Evolutionary conservation across 2,888 invertebrate species (phyloP).

Genomic region (Apeira syringaria): DNA sequence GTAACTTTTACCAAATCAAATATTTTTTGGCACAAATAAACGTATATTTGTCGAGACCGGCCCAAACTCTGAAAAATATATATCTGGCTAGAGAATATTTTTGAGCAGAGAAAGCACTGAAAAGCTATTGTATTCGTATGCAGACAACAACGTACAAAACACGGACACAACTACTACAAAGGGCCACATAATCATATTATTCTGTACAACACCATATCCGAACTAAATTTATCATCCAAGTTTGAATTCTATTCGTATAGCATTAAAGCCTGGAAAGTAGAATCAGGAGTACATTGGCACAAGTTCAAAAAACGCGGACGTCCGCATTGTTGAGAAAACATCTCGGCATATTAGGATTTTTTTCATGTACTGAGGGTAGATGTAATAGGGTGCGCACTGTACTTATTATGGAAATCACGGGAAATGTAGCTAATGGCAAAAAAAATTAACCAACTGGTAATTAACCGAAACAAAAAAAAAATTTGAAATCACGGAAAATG

Average conservation of each 20-base stretch:
- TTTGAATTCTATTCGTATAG: slow-evolving; percentile 13
- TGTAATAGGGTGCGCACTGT: slow-evolving; percentile 12
- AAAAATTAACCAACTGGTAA: no score
- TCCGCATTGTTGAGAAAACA: slow-evolving; percentile 24
- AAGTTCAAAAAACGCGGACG: slow-evolving; percentile 24
- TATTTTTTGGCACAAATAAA: no score
- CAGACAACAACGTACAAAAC: slow-evolving; percentile 6
- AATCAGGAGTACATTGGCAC: slow-evolving; percentile 18
- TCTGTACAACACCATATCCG: background rate
- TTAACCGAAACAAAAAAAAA: no score
- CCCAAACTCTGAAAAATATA: background rate
- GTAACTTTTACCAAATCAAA: no score
- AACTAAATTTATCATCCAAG: slow-evolving; percentile 1
- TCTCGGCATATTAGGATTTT: slow-evolving; percentile 21
- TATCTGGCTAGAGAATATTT: slow-evolving; percentile 3
- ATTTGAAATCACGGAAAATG: no score
- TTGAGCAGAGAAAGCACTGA: background rate
- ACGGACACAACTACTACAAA: slow-evolving; percentile 8
- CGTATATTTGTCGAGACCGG: no score
- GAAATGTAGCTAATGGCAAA: no score
- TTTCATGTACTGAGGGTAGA: slow-evolving; percentile 3
- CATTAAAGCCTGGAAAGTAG: slow-evolving; percentile 7
- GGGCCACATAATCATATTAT: slow-evolving; percentile 7
- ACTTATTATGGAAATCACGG: no score
- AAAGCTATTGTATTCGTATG: background rate